A percentile compares a stretch with the other conserved stretches of the same genome.
These are phyloP conservation scores for Gallinago undulata DNA, from an alignment of 2,113 vertebrate genomes.

Conservation along the genomic window DNA sequence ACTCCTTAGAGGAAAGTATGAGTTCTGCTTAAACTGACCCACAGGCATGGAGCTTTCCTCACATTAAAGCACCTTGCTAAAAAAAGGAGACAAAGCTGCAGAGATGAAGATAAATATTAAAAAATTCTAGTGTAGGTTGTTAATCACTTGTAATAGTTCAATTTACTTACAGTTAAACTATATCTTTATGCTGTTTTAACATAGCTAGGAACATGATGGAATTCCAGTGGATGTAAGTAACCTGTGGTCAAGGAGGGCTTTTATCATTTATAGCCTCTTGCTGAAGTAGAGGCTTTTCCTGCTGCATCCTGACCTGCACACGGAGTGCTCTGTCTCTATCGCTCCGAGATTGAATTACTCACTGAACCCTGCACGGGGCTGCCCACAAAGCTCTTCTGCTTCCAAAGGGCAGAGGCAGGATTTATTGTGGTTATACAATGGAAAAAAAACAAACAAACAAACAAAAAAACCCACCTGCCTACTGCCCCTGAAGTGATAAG, in stretches of 20 bases:
- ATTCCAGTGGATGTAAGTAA: background rate
- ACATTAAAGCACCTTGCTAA: background rate
- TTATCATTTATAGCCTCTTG: background rate
- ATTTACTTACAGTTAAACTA: background rate
- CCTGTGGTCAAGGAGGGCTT: background rate
- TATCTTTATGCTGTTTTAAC: background rate
- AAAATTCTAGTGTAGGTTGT: background rate
- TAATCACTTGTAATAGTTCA: background rate
- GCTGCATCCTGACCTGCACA: background rate
- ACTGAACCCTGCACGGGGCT: background rate
- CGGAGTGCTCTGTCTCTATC: background rate
- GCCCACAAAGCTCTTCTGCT: background rate
- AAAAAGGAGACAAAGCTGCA: background rate
- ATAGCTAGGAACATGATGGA: background rate
- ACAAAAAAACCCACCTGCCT: background rate
- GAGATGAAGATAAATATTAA: background rate
- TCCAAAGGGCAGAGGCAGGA: background rate
- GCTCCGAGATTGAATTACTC: background rate
- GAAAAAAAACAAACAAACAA: background rate
- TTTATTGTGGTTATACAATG: background rate
- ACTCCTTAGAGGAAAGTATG: background rate
- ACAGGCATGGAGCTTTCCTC: background rate
- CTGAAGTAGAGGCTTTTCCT: background rate
- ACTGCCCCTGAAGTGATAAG: background rate
- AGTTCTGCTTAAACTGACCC: background rate